Base-by-base conservation (phyloP, 2,888 invertebrate species). In the Heteropelma amictum region DNA sequence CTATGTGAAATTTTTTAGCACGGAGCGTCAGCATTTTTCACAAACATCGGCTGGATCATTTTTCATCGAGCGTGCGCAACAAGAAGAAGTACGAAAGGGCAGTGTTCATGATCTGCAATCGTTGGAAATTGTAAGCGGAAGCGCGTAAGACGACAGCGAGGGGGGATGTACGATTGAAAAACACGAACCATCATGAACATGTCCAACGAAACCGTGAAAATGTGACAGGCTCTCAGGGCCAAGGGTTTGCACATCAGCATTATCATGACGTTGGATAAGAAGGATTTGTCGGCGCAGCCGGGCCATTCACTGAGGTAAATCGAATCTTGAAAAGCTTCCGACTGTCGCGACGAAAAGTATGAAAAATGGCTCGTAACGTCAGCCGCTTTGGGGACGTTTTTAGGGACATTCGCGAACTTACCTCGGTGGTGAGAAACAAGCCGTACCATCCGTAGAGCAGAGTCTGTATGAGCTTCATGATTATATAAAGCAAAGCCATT, bases 241-340 rank as follows among this genome's bases (percentile, higher is more conserved):
- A 85, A 54, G 19, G 84, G 81, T 26, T 77, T 80, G 65, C 82
- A 83, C 45, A 67, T 67, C 1, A 82, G 71, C 30, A 81, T 72
- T 3, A 82, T 51, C 0, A 77, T 38, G 12, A 84, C 35, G 5
- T 76, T 80, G 3, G 74, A 70, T 68, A 72, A 79, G 4, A 80
- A 56, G 4, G 60, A 17, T 26, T 38, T 69, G 10, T 82, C 70
- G 6, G 65, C 74, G 6, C 67, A 72, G 4, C 71, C 63, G 3
- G 76, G 45, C 84, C 85, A 85, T 1, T 72, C 35, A 8, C 80
- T 71, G 6, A 54, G 76, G 60, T 82, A 85, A 5, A 82, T 74
- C 1, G 82, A 78, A 6, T 71, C 33, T 6, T 72, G 58, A 23
- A 84, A 80, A 4, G 42, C 14, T 35, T 81, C 81, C 17, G 82